phyloP scores from a whole-genome alignment of 2,888 invertebrate genomes.

The Caenorhabditis sp. region DNA sequence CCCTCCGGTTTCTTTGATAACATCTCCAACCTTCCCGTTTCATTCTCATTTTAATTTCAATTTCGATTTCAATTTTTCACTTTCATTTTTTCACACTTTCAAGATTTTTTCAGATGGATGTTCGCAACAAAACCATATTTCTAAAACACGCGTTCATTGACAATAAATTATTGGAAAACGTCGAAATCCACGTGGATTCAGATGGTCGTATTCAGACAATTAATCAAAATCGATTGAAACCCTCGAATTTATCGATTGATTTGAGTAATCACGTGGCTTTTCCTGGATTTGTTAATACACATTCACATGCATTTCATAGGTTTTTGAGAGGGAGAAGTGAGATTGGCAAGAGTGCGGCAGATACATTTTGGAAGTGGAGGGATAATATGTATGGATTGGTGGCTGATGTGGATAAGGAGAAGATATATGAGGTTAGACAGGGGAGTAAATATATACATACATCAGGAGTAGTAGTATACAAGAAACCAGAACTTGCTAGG shows the following conservation, averaged over 20 bases:
- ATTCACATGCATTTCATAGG: conserved; percentile 70
- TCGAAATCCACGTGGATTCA: conserved; percentile 33
- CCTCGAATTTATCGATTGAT: conserved; percentile 9
- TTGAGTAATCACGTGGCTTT: conserved; percentile 40
- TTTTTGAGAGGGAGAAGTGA: conserved; percentile 60
- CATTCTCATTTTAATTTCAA: not conserved
- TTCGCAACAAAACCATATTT: conserved; percentile 41
- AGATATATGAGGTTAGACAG: conserved; percentile 56
- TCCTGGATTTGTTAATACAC: conserved; percentile 68
- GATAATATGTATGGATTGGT: conserved; percentile 69
- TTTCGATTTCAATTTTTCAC: not conserved
- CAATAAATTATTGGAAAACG: conserved; percentile 43
- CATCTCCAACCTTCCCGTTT: too few relatives aligned
- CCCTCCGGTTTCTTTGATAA: too few relatives aligned
- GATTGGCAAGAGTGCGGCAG: conserved; percentile 57
- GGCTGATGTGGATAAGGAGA: conserved; percentile 55
- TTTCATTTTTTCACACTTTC: conserved; percentile 1
- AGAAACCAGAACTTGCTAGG: too few relatives aligned
- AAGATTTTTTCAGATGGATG: conserved; percentile 7
- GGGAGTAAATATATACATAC: too few relatives aligned
- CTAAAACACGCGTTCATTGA: conserved; percentile 45
- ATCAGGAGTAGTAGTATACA: too few relatives aligned
- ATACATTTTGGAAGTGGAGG: conserved; percentile 69
- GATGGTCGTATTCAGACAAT: conserved; percentile 40
- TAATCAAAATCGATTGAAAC: conserved; percentile 3